Evolutionary conservation across 1,140 invertebrate genomes (phyloP), one percentile per base, ranked within the genome.

Genomic region (Harlomillsia oculata): DNA sequence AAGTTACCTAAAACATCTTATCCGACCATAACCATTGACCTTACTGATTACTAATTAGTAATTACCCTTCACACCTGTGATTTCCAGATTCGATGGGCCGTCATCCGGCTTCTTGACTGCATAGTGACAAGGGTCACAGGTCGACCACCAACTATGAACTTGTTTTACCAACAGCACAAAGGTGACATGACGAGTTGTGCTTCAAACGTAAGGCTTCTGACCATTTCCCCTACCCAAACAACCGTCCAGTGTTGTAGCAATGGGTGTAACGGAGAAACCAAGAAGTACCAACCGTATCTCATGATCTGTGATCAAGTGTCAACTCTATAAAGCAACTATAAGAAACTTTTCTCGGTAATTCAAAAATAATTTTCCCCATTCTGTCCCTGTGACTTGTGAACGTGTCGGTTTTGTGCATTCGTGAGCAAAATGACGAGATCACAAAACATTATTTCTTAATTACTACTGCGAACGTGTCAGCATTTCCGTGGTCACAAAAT

Each of bases 31-130:
- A 8, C 32, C 16, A 41, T 9, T 41, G 23, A 14, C 9, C 2
- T 14, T 2, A 41, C 18, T 9, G 9, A 16, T 41, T 41, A 41
- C 23, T 41, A 16, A 41, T 14, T 20, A n/a, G n/a, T n/a, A n/a
- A n/a, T n/a, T n/a, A n/a, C n/a, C n/a, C n/a, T 34, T 34, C 14
- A 5, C 3, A 4, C 5, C 11, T 48, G 8, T 48, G 29, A 40
- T 41, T 37, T 25, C 11, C 34, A 62, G 60, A 50, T 62, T 25
- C 73, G 80, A 18, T 65, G 75, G 0, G 80, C 79, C 4, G 80
- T 80, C 2, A 71, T 76, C 2, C 73, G 77, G 43, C 76, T 45
- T 5, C 68, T 78, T 0, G 76, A 78, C 46, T 74, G 65, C 11
- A n/a, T 69, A 4, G 44, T 69, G 32, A 64, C 64, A 14, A 66